Percentiles rank a stretch among this genome's conserved stretches.
Evolutionary conservation across 2,113 vertebrate genomes (phyloP).

Genomic region (Bubo scandiacus): DNA sequence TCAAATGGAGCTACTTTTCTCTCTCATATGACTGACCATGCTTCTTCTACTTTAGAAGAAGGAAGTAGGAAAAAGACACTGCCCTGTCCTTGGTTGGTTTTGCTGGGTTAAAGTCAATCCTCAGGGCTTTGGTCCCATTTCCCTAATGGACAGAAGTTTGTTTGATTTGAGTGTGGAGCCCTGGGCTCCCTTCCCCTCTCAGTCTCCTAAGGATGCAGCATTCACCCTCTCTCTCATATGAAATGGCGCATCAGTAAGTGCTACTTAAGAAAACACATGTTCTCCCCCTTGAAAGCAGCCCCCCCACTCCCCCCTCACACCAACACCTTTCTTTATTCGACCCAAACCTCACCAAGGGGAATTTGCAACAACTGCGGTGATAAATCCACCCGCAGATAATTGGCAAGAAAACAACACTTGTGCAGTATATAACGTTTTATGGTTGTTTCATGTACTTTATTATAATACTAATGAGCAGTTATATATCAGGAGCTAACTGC

Average conservation of each 20-base stretch:
- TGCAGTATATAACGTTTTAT: conserved; percentile 98
- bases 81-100: neutral
- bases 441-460: conserved; percentile 97
- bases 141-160: conserved; percentile 25
- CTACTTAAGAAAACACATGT: conserved; percentile 85
- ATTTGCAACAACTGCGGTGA: conserved; percentile 88
- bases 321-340: conserved; percentile 86
- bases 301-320: conserved; percentile 68
- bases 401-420: conserved; percentile 97
- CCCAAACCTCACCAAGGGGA: conserved; percentile 87
- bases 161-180: neutral
- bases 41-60: neutral
- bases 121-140: neutral
- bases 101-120: neutral
- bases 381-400: conserved; percentile 95
- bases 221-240: conserved; percentile 70
- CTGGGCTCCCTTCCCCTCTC: conserved; percentile 31
- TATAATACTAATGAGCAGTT: conserved; percentile 97
- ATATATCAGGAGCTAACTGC: conserved; percentile 91
- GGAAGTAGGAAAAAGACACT: neutral
- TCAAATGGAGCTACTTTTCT: neutral
- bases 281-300: conserved; percentile 85
- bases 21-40: accelerated
- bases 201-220: conserved; percentile 65
- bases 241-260: conserved; percentile 81